Conservation (phyloP, 2,113 vertebrate genomes). For the Thryonomys swinderianus region DNA sequence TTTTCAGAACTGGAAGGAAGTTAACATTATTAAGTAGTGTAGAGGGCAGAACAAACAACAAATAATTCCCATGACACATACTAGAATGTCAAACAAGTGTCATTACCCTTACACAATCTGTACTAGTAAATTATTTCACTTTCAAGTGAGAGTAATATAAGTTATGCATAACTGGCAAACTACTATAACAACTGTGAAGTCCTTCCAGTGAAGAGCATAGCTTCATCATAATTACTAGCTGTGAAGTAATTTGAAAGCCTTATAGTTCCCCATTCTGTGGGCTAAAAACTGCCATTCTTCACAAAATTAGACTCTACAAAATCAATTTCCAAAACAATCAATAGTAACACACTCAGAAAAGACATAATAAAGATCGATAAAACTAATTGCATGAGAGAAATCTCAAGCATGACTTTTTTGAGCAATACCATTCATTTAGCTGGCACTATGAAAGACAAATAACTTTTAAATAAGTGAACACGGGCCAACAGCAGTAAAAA, state of each 20-base stretch:
- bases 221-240: background rate
- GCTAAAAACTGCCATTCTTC: slow-evolving; percentile 19
- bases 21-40: background rate
- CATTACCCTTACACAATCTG: background rate
- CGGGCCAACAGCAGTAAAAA: background rate
- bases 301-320: slow-evolving; percentile 48
- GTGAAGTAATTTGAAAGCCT: slow-evolving; percentile 11
- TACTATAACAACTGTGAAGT: background rate
- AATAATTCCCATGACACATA: background rate
- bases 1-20: slow-evolving; percentile 13
- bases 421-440: slow-evolving; percentile 50
- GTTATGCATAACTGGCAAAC: background rate
- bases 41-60: background rate
- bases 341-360: slow-evolving; percentile 65
- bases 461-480: slow-evolving; percentile 53
- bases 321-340: slow-evolving; percentile 65
- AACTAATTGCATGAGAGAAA: slow-evolving; percentile 50
- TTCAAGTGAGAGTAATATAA: slow-evolving; percentile 31
- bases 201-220: background rate
- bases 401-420: slow-evolving; percentile 56
- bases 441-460: slow-evolving; percentile 48
- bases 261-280: background rate
- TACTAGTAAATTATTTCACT: slow-evolving; percentile 25
- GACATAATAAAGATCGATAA: slow-evolving; percentile 50
- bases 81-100: background rate